Evolutionary conservation across 92 coral and sea anemone genomes (phyloP).

Genomic region (Zoanthus gigantus): DNA sequence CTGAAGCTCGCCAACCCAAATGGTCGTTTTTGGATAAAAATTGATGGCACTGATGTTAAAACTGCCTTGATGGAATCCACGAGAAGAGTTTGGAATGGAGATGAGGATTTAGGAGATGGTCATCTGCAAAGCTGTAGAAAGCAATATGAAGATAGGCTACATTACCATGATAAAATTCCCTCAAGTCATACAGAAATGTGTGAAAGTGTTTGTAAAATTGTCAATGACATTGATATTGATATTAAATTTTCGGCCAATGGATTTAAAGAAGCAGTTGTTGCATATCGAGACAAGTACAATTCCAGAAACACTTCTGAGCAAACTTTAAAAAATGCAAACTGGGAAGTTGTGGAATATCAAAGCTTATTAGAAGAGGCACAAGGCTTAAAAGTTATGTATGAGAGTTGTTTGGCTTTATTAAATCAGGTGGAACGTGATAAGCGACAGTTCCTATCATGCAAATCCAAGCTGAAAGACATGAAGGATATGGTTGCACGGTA

Average conservation of each 20-base stretch:
- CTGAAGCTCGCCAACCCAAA: constrained; percentile 34
- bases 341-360: constrained; percentile 51
- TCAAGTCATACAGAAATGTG: not conserved
- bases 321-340: constrained; percentile 63
- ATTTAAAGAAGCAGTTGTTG: constrained; percentile 38
- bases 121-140: constrained; percentile 15
- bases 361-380: not conserved
- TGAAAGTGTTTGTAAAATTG: not conserved
- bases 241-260: constrained; percentile 57
- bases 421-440: not conserved
- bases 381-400: not conserved
- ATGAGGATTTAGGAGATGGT: constrained; percentile 52
- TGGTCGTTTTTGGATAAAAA: constrained; percentile 47
- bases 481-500: constrained; percentile 22
- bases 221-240: constrained; percentile 30
- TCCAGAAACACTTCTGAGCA: constrained; percentile 58
- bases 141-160: constrained; percentile 18
- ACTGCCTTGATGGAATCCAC: constrained; percentile 29
- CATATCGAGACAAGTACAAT: constrained; percentile 52
- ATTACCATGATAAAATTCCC: not conserved
- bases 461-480: not conserved
- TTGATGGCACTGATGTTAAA: constrained; percentile 45
- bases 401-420: not conserved
- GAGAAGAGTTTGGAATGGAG: constrained; percentile 40
- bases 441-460: not conserved